A percentile compares a stretch with the other conserved stretches of the same genome.
Evolutionary conservation across 2,797 vertebrate species (phyloP).

Genomic region (Betta splendens): DNA sequence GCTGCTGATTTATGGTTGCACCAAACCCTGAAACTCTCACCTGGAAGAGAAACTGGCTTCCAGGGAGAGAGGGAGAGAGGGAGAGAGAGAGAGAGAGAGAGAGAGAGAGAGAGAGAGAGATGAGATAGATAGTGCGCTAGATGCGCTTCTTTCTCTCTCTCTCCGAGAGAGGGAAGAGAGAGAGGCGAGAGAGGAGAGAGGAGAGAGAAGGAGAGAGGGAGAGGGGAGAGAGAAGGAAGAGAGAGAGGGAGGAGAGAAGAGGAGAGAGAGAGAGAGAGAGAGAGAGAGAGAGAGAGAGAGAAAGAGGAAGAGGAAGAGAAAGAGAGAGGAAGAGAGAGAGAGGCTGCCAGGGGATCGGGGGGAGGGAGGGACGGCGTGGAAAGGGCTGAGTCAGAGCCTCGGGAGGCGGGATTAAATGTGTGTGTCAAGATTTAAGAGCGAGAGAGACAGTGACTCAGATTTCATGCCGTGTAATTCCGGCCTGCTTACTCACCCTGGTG

Average conservation of each 20-base stretch:
- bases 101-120: too few species aligned
- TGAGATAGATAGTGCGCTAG: too few species aligned
- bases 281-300: too few species aligned
- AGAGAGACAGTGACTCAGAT: conserved; percentile 15
- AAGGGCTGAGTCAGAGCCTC: conserved; percentile 47
- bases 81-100: conserved; percentile 13
- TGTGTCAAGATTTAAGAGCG: conserved; percentile 16
- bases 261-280: too few species aligned
- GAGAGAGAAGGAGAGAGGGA: too few species aligned
- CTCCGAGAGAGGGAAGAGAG: too few species aligned
- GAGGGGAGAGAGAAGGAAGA: too few species aligned
- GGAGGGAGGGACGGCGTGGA: conserved; percentile 36
- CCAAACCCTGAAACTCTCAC: conserved; percentile 57
- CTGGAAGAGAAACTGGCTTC: conserved; percentile 57
- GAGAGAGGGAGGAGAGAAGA: too few species aligned
- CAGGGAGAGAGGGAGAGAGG: conserved; percentile 11
- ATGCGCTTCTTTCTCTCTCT: too few species aligned
- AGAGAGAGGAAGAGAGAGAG: conserved; percentile 17
- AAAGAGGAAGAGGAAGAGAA: conserved; percentile 6
- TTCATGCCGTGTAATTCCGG: background rate
- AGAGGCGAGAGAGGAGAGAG: too few species aligned
- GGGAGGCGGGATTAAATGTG: conserved; percentile 6
- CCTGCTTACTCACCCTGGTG: background rate
- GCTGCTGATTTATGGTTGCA: conserved; percentile 80
- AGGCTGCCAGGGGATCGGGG: conserved; percentile 7